Evolutionary conservation across 1,140 invertebrate species (phyloP).

Genomic region (Grapholita molesta): DNA sequence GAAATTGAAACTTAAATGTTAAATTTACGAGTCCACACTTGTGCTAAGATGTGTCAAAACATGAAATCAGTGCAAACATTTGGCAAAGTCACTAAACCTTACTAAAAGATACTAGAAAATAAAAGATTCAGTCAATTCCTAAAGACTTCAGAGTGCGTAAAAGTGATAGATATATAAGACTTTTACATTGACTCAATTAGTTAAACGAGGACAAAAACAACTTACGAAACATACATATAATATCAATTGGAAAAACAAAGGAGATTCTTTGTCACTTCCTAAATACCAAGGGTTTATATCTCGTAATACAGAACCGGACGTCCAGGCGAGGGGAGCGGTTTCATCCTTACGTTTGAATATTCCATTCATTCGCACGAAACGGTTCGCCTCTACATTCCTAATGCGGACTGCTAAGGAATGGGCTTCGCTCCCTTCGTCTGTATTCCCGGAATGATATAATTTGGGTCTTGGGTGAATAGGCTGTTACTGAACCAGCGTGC

Average conservation of each 20-base stretch:
- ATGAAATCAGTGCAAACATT: constrained; percentile 28
- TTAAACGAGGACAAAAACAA: constrained; percentile 18
- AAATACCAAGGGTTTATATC: too few species aligned
- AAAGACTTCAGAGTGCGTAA: neutral
- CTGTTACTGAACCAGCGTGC: too few species aligned
- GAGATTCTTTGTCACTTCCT: neutral
- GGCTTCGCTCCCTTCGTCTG: too few species aligned
- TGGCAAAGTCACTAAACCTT: constrained; percentile 21
- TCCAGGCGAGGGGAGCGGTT: too few species aligned
- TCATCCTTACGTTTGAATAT: too few species aligned
- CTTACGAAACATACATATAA: constrained; percentile 21
- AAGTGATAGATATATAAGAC: neutral
- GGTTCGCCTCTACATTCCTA: too few species aligned
- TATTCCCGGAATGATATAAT: too few species aligned
- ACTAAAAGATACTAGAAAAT: neutral
- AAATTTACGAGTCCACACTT: constrained; percentile 43
- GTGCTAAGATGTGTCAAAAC: constrained; percentile 47
- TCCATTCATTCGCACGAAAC: too few species aligned
- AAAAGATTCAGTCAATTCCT: constrained; percentile 17
- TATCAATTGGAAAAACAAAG: neutral
- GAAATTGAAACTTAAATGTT: constrained; percentile 47
- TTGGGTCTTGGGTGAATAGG: too few species aligned
- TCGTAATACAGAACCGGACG: too few species aligned
- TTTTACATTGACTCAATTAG: constrained; percentile 19
- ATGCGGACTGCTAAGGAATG: too few species aligned